These are phyloP conservation scores for Drosophila lacertosa DNA, from an alignment of 1,140 invertebrate genomes.

Conservation along the genomic window DNA sequence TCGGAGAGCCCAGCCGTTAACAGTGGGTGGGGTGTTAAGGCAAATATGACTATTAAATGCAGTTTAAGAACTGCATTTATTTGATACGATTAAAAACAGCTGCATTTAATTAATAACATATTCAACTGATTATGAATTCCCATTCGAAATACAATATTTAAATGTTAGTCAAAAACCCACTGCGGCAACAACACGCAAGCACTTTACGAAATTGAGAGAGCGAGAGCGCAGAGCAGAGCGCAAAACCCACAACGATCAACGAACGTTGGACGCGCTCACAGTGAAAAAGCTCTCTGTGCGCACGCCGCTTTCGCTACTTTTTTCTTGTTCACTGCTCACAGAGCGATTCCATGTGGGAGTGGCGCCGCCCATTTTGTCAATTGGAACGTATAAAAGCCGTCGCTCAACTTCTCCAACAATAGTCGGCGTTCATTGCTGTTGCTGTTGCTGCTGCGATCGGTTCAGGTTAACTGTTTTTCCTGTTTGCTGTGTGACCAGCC, in stretches of 20 bases:
- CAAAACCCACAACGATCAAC: conserved; percentile 3
- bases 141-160: background rate
- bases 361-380: conserved; percentile 31
- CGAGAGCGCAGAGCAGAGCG: background rate
- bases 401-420: conserved; percentile 44
- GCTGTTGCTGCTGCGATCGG: conserved; percentile 58
- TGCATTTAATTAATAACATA: background rate
- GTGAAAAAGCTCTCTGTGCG: conserved; percentile 13
- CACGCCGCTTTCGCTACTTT: conserved; percentile 13
- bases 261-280: background rate
- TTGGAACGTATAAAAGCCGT: conserved; percentile 65
- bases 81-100: background rate
- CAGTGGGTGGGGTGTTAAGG: background rate
- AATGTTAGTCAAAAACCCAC: background rate
- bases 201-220: background rate
- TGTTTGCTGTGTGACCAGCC: conserved; percentile 24
- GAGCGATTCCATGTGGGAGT: conserved; percentile 35
- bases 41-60: background rate
- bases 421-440: conserved; percentile 60
- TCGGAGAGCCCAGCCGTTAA: conserved; percentile 15
- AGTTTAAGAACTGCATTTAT: background rate
- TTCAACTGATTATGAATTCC: background rate
- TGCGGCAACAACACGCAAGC: conserved; percentile 2
- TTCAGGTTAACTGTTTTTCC: conserved; percentile 40
- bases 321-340: background rate